A percentile compares a stretch with the other conserved stretches of the same genome.
Conservation (phyloP, 1,140 invertebrate genomes). For the Zaprionus capensis region DNA sequence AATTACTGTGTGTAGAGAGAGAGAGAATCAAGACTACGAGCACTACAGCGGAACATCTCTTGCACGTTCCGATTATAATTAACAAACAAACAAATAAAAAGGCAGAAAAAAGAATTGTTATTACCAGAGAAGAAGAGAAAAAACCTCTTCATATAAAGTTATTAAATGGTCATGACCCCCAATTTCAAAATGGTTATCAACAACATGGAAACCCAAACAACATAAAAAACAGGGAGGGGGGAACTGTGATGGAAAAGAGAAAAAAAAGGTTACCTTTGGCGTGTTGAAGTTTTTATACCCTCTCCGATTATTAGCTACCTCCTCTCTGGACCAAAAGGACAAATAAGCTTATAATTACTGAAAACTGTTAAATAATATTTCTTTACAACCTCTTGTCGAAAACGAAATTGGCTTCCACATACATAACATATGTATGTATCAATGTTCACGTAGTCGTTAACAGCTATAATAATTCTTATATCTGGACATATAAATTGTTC, state of each 20-base stretch:
- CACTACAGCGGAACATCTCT: conserved; percentile 9
- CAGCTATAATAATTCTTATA: too few species aligned
- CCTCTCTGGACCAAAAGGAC: too few species aligned
- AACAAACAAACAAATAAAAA: conserved; percentile 53
- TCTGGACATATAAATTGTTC: too few species aligned
- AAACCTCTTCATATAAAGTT: conserved; percentile 74
- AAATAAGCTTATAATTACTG: too few species aligned
- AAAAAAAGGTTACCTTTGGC: conserved; percentile 4
- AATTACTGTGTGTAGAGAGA: conserved; percentile 24
- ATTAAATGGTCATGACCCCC: conserved; percentile 83
- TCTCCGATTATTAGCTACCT: neutral
- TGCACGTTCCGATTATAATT: conserved; percentile 46
- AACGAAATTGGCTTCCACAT: too few species aligned
- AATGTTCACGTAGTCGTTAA: too few species aligned
- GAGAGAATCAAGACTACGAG: conserved; percentile 10
- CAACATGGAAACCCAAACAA: conserved; percentile 37
- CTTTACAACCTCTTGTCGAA: too few species aligned
- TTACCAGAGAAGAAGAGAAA: conserved; percentile 35
- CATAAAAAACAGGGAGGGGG: conserved; percentile 16
- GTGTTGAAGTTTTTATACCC: neutral
- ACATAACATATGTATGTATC: too few species aligned
- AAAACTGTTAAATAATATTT: too few species aligned
- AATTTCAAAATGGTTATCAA: conserved; percentile 82
- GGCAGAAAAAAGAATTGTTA: conserved; percentile 33
- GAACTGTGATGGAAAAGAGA: conserved; percentile 16